Percentiles rank a stretch among this genome's conserved stretches.
Evolutionary conservation across 2,888 invertebrate species (phyloP).

Genomic region (Pachycephus smyrnensis): DNA sequence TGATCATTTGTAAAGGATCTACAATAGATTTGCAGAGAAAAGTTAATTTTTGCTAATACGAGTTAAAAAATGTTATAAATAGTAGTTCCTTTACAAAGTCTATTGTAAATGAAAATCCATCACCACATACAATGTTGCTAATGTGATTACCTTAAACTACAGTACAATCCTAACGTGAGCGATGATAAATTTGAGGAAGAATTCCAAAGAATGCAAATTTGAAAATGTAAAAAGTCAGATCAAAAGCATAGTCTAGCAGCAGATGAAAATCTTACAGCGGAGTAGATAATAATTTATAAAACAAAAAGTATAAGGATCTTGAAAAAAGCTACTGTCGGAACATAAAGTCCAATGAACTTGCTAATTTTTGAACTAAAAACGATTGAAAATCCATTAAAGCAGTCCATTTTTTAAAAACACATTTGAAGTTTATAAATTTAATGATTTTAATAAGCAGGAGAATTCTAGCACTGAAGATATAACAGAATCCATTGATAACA

Average conservation of each 20-base stretch:
- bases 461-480: slow-evolving; percentile 11
- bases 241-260: not conserved
- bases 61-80: not conserved
- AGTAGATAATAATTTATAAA: not conserved
- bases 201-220: not conserved
- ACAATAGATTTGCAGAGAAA: not conserved
- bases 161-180: not conserved
- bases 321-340: not conserved
- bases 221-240: not conserved
- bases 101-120: slow-evolving; percentile 20
- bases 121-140: slow-evolving; percentile 20
- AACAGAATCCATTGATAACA: slow-evolving; percentile 34
- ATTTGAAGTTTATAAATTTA: not conserved
- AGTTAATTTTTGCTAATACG: not conserved
- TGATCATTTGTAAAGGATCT: not conserved
- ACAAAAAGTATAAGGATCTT: not conserved
- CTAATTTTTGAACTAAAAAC: not conserved
- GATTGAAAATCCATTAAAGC: not conserved
- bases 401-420: not conserved
- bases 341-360: not conserved
- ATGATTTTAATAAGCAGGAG: not conserved
- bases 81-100: not conserved
- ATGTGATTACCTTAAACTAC: not conserved
- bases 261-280: not conserved
- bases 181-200: not conserved